Evolutionary conservation across 2,113 vertebrate genomes (phyloP).

Genomic region (Gorsachius goisagi): DNA sequence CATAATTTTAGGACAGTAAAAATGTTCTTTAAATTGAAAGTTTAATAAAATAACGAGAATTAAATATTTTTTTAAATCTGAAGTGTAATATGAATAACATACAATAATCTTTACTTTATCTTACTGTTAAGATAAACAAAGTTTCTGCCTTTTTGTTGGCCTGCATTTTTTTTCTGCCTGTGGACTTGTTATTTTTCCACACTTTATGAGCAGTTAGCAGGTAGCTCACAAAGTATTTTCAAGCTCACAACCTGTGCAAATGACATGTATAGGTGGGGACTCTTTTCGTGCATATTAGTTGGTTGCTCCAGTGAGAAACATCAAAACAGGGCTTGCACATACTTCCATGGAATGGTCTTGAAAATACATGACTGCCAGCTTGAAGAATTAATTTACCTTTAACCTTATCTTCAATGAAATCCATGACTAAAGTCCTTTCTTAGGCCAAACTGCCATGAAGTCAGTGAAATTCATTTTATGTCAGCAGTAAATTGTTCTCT

Average conservation of each 20-base stretch:
- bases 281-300: neutral
- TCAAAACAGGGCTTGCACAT: neutral
- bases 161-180: no score
- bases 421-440: neutral
- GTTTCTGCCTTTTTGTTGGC: neutral
- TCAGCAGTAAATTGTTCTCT: neutral
- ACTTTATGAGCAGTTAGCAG: neutral
- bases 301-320: neutral
- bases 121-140: constrained; percentile 17
- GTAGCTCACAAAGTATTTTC: no score
- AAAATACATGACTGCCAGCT: neutral
- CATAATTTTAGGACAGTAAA: neutral
- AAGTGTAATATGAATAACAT: constrained; percentile 9
- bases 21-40: constrained; percentile 14
- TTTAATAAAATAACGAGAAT: neutral
- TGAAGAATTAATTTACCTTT: neutral
- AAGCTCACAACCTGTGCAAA: neutral
- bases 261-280: neutral
- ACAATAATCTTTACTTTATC: constrained; percentile 26
- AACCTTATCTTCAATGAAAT: neutral
- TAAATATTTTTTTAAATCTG: neutral
- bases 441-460: neutral
- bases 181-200: neutral
- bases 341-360: neutral
- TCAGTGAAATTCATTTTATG: neutral